These are phyloP conservation scores for Orthosia gothica DNA, from an alignment of 2,888 invertebrate species.

Conservation along the genomic window DNA sequence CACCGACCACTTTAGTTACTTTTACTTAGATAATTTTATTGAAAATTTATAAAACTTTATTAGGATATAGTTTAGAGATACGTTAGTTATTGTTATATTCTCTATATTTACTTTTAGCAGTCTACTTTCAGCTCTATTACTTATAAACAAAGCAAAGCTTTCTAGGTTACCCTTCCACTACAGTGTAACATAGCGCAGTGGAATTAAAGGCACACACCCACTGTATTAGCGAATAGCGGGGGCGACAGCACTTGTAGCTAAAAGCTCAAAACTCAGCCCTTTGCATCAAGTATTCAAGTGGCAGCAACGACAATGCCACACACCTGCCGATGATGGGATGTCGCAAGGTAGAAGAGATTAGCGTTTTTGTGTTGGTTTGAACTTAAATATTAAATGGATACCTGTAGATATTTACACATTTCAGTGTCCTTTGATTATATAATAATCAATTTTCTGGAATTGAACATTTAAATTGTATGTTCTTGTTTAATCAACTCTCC, in stretches of 20 bases:
- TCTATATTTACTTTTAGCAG: no score
- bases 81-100: no score
- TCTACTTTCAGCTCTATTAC: background rate
- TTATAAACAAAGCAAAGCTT: constrained; percentile 21
- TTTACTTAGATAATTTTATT: no score
- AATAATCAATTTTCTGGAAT: no score
- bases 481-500: no score
- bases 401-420: no score
- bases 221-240: constrained; percentile 70
- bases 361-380: background rate
- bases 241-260: constrained; percentile 72
- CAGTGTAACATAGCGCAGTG: constrained; percentile 23
- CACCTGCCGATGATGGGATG: constrained; percentile 82
- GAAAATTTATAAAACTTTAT: no score
- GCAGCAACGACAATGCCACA: constrained; percentile 85
- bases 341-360: constrained; percentile 62
- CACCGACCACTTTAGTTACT: no score
- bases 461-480: no score
- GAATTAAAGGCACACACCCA: constrained; percentile 45
- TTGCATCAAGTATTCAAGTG: constrained; percentile 88
- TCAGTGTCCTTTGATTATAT: background rate
- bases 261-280: constrained; percentile 87
- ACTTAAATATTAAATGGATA: background rate
- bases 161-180: constrained; percentile 17
- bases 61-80: no score